A percentile compares a stretch with the other conserved stretches of the same genome.
These are phyloP conservation scores for Patella pellucida DNA, from an alignment of 2,888 invertebrate genomes.

Conservation along the genomic window DNA sequence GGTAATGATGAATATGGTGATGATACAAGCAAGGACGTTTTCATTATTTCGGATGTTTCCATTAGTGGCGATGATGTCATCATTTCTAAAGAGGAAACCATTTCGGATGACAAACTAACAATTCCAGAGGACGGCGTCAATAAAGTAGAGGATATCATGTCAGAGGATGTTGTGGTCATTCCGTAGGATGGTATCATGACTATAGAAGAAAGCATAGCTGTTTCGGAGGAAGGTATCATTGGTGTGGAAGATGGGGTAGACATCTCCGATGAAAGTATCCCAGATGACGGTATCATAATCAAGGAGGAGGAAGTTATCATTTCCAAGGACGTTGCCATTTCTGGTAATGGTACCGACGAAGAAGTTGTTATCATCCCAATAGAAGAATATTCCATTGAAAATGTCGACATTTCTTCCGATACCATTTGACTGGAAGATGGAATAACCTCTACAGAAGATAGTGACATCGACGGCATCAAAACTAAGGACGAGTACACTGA, in stretches of 20 bases:
- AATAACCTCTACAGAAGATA: neutral
- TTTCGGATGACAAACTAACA: neutral
- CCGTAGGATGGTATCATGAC: neutral
- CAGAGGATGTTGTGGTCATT: neutral
- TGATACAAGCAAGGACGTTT: neutral
- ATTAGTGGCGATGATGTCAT: no score
- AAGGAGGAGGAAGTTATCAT: neutral
- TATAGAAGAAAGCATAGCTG: neutral
- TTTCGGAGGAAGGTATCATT: constrained; percentile 2
- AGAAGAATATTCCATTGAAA: neutral
- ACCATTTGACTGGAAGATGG: neutral
- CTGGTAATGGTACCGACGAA: neutral
- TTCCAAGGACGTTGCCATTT: neutral
- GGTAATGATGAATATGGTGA: no score
- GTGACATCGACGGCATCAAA: neutral
- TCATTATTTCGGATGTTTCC: neutral
- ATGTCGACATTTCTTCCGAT: neutral
- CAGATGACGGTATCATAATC: neutral
- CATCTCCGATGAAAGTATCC: neutral
- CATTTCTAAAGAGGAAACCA: neutral
- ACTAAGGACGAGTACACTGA: neutral
- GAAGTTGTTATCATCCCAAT: neutral
- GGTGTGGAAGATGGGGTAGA: neutral
- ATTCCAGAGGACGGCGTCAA: no score
- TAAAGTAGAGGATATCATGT: neutral